Conservation (phyloP, 1,140 invertebrate genomes). For the Gryllus bimaculatus region DNA sequence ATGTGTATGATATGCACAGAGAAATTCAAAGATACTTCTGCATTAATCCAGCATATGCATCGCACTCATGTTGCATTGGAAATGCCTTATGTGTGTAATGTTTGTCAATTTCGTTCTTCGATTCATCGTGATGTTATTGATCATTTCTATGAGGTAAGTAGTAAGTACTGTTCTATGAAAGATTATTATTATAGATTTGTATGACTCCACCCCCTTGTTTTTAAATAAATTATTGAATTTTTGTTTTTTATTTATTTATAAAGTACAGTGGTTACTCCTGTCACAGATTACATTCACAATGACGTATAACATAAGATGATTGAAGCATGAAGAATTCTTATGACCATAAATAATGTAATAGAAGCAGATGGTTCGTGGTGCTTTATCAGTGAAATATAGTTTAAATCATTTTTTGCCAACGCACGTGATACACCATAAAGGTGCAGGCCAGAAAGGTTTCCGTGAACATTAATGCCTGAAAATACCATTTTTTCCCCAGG, state of each 20-base stretch:
- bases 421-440: too few relatives aligned
- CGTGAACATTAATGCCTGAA: too few relatives aligned
- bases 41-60: constrained; percentile 62
- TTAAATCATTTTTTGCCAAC: too few relatives aligned
- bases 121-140: constrained; percentile 61
- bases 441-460: too few relatives aligned
- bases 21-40: constrained; percentile 24
- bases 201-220: background rate
- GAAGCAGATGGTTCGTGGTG: too few relatives aligned
- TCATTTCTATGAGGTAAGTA: constrained; percentile 49
- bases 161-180: background rate
- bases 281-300: background rate
- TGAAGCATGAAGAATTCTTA: too few relatives aligned
- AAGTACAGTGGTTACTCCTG: background rate
- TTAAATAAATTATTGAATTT: background rate
- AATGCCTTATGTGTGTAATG: constrained; percentile 67
- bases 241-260: background rate
- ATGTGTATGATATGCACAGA: constrained; percentile 33
- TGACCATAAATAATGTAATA: too few relatives aligned
- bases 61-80: constrained; percentile 63
- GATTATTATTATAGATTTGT: background rate
- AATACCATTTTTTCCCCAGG: constrained; percentile 18
- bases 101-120: constrained; percentile 62
- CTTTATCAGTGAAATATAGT: too few relatives aligned
- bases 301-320: too few relatives aligned